Percentiles rank a stretch among this genome's conserved stretches.
Conservation (phyloP, 2,797 vertebrate genomes). For the Monodelphis domestica region DNA sequence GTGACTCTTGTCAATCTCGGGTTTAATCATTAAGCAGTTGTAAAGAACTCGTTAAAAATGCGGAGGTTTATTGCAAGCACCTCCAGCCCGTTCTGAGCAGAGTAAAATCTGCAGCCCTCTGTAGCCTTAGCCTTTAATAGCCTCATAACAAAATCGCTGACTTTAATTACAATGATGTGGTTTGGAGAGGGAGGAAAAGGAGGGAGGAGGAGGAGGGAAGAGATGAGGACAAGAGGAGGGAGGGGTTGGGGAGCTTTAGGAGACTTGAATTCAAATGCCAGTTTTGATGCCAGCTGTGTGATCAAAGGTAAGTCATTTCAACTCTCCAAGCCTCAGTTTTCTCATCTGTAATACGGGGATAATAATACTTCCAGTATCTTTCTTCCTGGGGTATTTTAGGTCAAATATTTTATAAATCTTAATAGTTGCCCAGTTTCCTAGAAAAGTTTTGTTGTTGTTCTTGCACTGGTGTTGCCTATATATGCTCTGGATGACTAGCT, state of each 20-base stretch:
- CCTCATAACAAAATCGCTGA: accelerated
- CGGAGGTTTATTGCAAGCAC: constrained; percentile 81
- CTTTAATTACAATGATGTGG: not conserved
- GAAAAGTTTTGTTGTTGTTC: too few species aligned
- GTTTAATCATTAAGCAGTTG: constrained; percentile 82
- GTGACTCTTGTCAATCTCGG: constrained; percentile 83
- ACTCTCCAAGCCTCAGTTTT: not conserved
- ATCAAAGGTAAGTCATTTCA: not conserved
- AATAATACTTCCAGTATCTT: not conserved
- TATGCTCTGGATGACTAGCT: too few species aligned
- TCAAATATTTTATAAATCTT: too few species aligned
- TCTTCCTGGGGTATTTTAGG: too few species aligned
- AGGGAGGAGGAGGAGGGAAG: not conserved
- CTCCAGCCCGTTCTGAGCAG: constrained; percentile 72
- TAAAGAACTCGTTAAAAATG: constrained; percentile 85
- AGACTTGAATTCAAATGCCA: not conserved
- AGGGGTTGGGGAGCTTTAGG: not conserved
- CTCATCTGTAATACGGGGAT: not conserved
- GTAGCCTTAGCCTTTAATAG: constrained; percentile 60
- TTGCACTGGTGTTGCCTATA: too few species aligned
- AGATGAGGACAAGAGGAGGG: not conserved
- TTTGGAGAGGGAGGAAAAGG: not conserved
- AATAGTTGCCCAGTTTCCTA: too few species aligned
- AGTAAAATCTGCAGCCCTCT: constrained; percentile 70
- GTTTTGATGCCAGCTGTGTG: not conserved